Base-by-base conservation (phyloP, 2,797 vertebrate genomes). In the Pipistrellus nathusii region DNA sequence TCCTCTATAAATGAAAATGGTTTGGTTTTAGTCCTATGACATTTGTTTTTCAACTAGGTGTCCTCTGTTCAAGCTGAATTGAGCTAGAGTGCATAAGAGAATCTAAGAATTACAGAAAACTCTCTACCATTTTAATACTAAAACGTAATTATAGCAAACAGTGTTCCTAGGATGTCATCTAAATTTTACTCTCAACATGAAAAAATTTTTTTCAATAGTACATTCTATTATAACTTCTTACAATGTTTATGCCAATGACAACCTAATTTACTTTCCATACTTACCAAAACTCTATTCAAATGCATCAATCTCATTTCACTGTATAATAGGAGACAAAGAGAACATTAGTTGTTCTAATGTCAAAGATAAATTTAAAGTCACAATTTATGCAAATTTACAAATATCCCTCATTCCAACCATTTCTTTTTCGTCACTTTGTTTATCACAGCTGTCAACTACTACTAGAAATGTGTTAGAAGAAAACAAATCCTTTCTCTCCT, bases 31-130 rank as follows among this genome's bases (percentile, higher is more conserved):
- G 44, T 30, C 23, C 87, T 44, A 30, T 5, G 35, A 8, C 87
- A 91, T 12, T 95, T 93, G 6, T 0, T 91, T 96, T 98, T 95
- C 91, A 96, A 96, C 96, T 72, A 14, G 6, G 8, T 30, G 2
- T 82, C 17, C 32, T 91, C 11, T 88, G 27, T 85, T 85, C n/a
- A 62, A 85, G 55, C 14, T 77, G 20, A 96, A 81, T 30, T 15
- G 78, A 15, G 0, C 21, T 93, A 53, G 15, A 85, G 12, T 77
- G 2, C 20, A 86, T 25, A 93, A 41, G 18, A 96, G 18, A 96
- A 95, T 35, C 44, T 10, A 41, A 46, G 25, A 93, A 96, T 23
- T 91, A n/a, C 6, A 88, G 25, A 78, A 1, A 91, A 93, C n/a
- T 1, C 0, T 0, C 0, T 84, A 87, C 2, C 0, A 0, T 85